Conservation (phyloP, 1,140 invertebrate species). For the Solenopsis fugax region DNA sequence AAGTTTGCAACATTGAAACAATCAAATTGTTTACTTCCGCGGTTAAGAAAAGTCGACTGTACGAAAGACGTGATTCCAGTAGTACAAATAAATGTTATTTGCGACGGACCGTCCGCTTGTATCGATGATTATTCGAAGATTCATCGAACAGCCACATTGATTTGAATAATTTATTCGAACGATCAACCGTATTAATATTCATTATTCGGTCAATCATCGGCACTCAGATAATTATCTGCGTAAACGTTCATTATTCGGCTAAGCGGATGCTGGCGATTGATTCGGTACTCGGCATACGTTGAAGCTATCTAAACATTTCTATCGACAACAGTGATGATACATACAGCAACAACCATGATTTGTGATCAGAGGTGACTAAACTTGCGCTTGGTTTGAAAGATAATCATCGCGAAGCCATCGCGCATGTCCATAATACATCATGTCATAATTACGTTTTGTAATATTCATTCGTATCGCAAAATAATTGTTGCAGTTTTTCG, state of each 20-base stretch:
- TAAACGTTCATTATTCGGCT: constrained; percentile 72
- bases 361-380: constrained; percentile 57
- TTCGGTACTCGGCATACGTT: constrained; percentile 30
- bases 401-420: constrained; percentile 20
- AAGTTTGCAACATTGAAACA: neutral
- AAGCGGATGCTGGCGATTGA: constrained; percentile 64
- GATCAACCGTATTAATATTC: constrained; percentile 74
- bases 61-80: neutral
- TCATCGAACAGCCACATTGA: constrained; percentile 31
- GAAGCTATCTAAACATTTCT: constrained; percentile 62
- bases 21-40: neutral
- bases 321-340: constrained; percentile 30
- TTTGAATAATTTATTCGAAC: constrained; percentile 73
- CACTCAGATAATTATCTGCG: constrained; percentile 71
- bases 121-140: constrained; percentile 67
- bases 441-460: neutral
- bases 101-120: neutral
- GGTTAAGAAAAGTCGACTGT: neutral
- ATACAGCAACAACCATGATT: constrained; percentile 41
- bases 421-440: neutral
- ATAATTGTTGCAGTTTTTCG: constrained; percentile 1
- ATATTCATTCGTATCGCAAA: neutral
- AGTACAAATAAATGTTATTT: neutral
- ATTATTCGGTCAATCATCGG: constrained; percentile 70
- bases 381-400: constrained; percentile 33